Base-by-base conservation (phyloP, 1,140 invertebrate genomes). In the Drosophila ananassae region DNA sequence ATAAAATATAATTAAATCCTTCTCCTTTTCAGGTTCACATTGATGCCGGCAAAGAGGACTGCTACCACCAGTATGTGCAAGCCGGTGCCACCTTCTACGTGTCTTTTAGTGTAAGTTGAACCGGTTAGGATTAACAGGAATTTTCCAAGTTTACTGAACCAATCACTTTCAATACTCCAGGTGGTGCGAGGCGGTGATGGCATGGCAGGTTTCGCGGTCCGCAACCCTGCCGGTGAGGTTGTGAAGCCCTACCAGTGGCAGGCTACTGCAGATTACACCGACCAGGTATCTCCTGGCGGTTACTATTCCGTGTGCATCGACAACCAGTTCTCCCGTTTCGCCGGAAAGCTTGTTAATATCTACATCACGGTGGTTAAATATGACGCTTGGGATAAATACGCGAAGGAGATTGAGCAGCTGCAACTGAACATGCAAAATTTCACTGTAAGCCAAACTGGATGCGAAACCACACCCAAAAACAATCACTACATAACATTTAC, bases 281-380 rank as follows among this genome's bases (percentile, higher is more conserved):
- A 98, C 89, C 94, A 95, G 77, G 93, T 94, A 0, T 94, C 95
- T 3, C 92, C 93, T 1, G 97, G 97, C 48, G 97, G 97, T 6
- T 98, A 97, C 89, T 99, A 98, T 89, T 95, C 95, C n/a, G 95
- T 99, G 21, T 99, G 98, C 92, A 95, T 99, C 57, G 97, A 99
- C 91, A 99, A 99, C 93, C 97, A 98, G 79, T 98, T 98, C 83
- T 98, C 97, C 6, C 93, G 96, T 89, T 98, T 98, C 93, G 96
- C 97, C 28, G 95, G 95, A 9, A 99, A 99, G 93, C 92, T 99
- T 62, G 96, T 99, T 12, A 98, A 98, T 92, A 93, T 99, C 22
- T 99, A 99, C 84, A 94, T 99, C 2, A 98, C 97, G 1, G 97
- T 98, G 0, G 98, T 98, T 34, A 95, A 96, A 93, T 97, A 98